Evolutionary conservation across 2,797 vertebrate species (phyloP), one percentile per base, ranked within the genome.

Genomic region (Pelodytes ibericus): DNA sequence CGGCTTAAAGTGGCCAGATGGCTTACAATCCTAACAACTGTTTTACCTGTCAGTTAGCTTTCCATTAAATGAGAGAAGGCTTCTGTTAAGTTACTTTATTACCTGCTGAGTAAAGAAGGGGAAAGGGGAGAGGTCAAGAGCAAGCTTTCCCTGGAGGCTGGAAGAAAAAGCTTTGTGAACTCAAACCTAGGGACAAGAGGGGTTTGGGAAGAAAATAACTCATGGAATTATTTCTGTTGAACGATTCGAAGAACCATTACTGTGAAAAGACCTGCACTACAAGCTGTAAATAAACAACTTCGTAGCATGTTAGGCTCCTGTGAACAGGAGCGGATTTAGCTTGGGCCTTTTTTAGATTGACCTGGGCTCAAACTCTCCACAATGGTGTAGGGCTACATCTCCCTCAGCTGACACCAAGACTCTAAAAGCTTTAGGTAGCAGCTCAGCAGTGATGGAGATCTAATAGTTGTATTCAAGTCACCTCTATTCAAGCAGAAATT

Each of bases 61-160:
- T 77, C 75, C 53, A 72, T 72, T 77, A 72, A 77, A 66, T 66
- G 75, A 71, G 68, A 66, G 69, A 57, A 66, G 69, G 31, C 75
- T 72, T 72, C 69, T 72, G 75, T 59, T 66, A 72, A 66, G 60
- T 77, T 66, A 77, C 72, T 77, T 72, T 72, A 72, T 77, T 77
- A 72, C 75, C 75, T 77, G 75, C 75, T 72, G 69, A 77, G 75
- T 71, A 77, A 36, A 72, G 69, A 62, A 47, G 68, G 65, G 75
- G 53, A 64, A 49, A 65, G 68, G 75, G 68, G 66, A 71, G 39
- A 72, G 75, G 75, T 77, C 75, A 77, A 72, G 75, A 77, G 62
- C 53, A 61, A 66, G 47, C 22, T 72, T 66, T 66, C 75, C 75
- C 62, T 29, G 15, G 75, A 66, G 75, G 51, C 61, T 70, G 58